Conservation (phyloP, 2,888 invertebrate species). For the Orchesellides sinensis region DNA sequence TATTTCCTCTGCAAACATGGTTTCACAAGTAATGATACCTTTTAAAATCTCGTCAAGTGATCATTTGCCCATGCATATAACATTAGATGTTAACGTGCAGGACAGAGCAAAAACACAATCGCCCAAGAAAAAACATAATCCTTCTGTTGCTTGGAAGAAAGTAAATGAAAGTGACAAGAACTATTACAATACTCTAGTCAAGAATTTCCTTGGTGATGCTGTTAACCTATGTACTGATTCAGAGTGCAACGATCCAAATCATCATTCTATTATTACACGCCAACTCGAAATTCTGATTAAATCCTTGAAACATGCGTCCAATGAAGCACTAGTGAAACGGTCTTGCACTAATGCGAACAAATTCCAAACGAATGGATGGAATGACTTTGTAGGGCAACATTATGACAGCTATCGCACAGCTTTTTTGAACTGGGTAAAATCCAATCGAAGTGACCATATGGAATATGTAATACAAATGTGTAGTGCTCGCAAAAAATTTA, state of each 20-base stretch:
- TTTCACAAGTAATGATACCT: not conserved
- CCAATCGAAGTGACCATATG: not conserved
- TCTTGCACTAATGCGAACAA: not conserved
- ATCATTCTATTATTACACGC: not conserved
- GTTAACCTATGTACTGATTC: not conserved
- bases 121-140: not conserved
- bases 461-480: not conserved
- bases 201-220: not conserved
- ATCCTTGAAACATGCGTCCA: too few relatives aligned
- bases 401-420: not conserved
- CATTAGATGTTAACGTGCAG: not conserved
- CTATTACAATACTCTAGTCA: not conserved
- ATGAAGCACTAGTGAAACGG: not conserved
- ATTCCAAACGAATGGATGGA: not conserved
- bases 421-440: not conserved
- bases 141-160: not conserved
- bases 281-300: not conserved
- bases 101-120: not conserved
- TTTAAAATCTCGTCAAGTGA: not conserved
- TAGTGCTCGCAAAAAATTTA: not conserved
- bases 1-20: not conserved
- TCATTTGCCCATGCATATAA: slow-evolving; percentile 1
- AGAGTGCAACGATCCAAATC: not conserved
- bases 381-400: not conserved
- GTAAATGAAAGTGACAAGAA: not conserved